Percentiles rank a stretch among this genome's conserved stretches.
phyloP scores from a whole-genome alignment of 1,140 invertebrate genomes.

The Diorhabda sublineata region DNA sequence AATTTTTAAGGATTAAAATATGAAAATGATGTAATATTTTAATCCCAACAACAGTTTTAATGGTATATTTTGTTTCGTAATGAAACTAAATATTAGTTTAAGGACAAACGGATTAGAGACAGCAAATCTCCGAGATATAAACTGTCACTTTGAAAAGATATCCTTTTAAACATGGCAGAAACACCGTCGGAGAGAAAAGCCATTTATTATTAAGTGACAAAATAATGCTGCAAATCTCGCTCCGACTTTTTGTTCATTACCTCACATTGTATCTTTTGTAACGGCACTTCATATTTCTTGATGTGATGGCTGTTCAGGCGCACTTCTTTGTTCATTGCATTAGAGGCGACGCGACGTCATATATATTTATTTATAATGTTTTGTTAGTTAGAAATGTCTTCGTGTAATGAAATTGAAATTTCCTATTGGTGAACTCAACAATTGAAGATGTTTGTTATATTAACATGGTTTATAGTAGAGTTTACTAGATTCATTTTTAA shows the following conservation, averaged over 20 bases:
- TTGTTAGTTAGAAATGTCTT: no score
- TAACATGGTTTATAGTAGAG: no score
- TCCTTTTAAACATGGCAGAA: conserved; percentile 10
- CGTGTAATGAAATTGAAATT: no score
- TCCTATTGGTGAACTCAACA: no score
- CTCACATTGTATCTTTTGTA: conserved; percentile 11
- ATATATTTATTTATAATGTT: no score
- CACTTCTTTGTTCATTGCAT: conserved; percentile 4
- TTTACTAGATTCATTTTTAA: no score
- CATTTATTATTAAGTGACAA: conserved; percentile 16
- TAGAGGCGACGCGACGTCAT: no score
- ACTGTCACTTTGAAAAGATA: conserved; percentile 16
- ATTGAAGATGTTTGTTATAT: no score
- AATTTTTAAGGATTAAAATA: no score
- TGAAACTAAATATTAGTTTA: conserved; percentile 2
- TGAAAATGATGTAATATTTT: no score
- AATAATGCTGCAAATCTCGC: conserved; percentile 13
- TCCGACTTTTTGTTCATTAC: conserved; percentile 14
- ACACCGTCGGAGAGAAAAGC: conserved; percentile 4
- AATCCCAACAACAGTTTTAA: no score
- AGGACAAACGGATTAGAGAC: conserved; percentile 6
- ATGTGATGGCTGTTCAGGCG: background rate
- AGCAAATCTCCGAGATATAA: conserved; percentile 14
- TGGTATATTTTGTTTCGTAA: background rate
- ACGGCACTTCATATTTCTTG: conserved; percentile 7